phyloP scores from a whole-genome alignment of 2,113 vertebrate species.

The Caretta caretta region DNA sequence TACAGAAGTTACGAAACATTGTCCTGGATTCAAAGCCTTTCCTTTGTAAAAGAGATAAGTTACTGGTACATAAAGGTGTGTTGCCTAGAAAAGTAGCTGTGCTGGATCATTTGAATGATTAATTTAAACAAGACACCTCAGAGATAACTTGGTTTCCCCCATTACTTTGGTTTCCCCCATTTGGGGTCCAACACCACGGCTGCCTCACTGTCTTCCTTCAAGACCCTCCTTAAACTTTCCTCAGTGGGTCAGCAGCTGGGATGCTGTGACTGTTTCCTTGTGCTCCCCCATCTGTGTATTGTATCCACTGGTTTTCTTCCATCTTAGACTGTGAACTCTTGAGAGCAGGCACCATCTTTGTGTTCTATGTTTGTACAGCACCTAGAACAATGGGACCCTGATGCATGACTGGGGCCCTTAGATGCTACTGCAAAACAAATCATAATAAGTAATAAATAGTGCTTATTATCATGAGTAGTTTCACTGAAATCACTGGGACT shows the following conservation, averaged over 20 bases:
- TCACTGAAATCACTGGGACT: background rate
- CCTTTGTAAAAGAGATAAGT: slow-evolving; percentile 18
- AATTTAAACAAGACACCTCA: slow-evolving; percentile 18
- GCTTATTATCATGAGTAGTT: background rate
- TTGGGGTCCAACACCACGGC: slow-evolving; percentile 4
- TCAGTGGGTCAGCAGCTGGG: background rate
- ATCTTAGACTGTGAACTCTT: background rate
- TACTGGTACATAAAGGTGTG: background rate
- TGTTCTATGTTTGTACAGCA: background rate
- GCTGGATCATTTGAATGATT: slow-evolving; percentile 24
- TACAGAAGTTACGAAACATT: slow-evolving; percentile 19
- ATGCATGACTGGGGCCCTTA: background rate
- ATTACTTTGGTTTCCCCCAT: too few species aligned
- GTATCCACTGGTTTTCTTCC: background rate
- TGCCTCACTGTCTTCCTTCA: slow-evolving; percentile 7
- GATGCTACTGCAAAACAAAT: background rate
- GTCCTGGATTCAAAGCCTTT: slow-evolving; percentile 31
- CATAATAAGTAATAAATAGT: background rate
- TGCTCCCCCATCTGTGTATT: background rate
- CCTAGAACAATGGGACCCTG: background rate
- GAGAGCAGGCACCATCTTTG: background rate
- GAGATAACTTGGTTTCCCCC: background rate
- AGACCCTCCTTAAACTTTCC: background rate
- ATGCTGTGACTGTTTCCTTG: background rate
- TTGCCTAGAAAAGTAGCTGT: background rate